phyloP scores from a whole-genome alignment of 1,140 invertebrate genomes.

The Drosophila nigromelanica region DNA sequence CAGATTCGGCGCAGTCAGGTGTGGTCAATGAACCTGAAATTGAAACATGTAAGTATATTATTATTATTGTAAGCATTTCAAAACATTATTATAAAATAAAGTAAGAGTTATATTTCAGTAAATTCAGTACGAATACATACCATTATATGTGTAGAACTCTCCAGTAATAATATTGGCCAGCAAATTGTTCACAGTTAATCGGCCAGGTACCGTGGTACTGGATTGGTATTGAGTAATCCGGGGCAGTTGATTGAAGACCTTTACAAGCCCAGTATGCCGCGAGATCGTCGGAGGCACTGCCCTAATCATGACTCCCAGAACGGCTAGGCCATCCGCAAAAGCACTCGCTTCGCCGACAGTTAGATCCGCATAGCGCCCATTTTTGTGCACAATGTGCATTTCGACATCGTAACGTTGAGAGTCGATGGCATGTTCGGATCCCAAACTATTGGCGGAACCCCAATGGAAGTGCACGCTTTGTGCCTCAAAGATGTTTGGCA shows the following conservation, averaged over 20 bases:
- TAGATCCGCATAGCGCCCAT: constrained; percentile 34
- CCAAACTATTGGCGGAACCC: constrained; percentile 76
- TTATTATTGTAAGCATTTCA: too few species aligned
- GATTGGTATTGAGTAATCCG: constrained; percentile 41
- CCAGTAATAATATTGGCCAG: constrained; percentile 52
- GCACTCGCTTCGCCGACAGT: constrained; percentile 45
- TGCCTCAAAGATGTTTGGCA: constrained; percentile 86
- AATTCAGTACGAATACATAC: constrained; percentile 18
- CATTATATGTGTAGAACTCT: constrained; percentile 64
- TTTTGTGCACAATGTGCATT: constrained; percentile 78
- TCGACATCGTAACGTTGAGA: constrained; percentile 62
- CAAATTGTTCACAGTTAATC: constrained; percentile 38
- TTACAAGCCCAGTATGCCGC: constrained; percentile 32
- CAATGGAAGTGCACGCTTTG: constrained; percentile 89
- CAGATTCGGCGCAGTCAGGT: constrained; percentile 70
- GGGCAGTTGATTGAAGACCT: constrained; percentile 56
- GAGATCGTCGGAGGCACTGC: not conserved
- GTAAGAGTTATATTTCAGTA: too few species aligned
- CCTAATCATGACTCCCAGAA: constrained; percentile 61
- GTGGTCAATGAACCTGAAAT: constrained; percentile 92
- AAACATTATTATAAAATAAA: constrained; percentile 32
- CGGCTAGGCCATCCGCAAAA: constrained; percentile 60
- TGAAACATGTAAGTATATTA: constrained; percentile 16
- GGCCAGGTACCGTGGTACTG: constrained; percentile 35
- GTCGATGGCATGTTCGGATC: constrained; percentile 69